Conservation (phyloP, 2,888 invertebrate species). For the Arctia plantaginis region DNA sequence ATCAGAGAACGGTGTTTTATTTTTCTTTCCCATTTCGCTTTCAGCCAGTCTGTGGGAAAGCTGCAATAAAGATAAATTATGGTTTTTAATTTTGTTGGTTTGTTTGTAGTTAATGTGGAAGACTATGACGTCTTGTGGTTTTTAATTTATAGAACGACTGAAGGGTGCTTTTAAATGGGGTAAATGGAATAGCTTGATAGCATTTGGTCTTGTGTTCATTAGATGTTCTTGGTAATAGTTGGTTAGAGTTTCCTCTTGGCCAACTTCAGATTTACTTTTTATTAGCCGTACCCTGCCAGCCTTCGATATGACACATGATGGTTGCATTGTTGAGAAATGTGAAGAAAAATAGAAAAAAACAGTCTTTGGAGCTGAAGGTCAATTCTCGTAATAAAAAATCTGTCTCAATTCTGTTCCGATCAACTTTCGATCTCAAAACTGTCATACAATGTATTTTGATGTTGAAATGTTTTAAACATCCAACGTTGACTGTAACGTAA, state of each 20-base stretch:
- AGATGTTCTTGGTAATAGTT: background rate
- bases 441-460: no score
- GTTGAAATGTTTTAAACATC: no score
- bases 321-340: no score
- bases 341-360: no score
- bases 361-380: no score
- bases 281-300: no score
- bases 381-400: no score
- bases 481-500: no score
- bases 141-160: conserved; percentile 18
- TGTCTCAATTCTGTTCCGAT: no score
- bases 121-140: conserved; percentile 14
- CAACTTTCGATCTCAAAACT: no score
- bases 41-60: conserved; percentile 60
- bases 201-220: background rate
- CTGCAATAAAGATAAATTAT: conserved; percentile 81
- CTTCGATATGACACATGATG: no score
- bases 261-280: no score
- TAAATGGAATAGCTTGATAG: background rate
- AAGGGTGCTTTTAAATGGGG: conserved; percentile 8
- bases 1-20: conserved; percentile 60
- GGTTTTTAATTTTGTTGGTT: conserved; percentile 76
- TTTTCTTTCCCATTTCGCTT: conserved; percentile 54
- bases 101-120: conserved; percentile 46
- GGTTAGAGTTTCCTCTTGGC: background rate